Percentiles rank a stretch among this genome's conserved stretches.
Conservation (phyloP, 2,888 invertebrate genomes). For the Furcula furcula region DNA sequence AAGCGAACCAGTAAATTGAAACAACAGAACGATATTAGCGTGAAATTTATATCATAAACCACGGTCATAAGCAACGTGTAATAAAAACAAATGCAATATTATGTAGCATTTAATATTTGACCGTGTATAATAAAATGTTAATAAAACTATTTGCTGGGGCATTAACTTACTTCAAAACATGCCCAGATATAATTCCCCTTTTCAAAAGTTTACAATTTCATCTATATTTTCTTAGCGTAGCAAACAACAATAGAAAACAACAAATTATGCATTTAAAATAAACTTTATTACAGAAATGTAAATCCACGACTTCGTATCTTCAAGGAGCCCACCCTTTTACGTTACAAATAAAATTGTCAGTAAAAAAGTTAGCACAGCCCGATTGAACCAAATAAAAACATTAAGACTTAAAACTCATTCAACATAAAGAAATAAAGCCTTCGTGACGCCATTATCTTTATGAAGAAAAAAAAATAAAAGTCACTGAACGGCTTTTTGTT, state of each 20-base stretch:
- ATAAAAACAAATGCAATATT: conserved; percentile 30
- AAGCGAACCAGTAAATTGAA: conserved; percentile 36
- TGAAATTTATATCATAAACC: conserved; percentile 27
- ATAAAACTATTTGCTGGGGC: neutral
- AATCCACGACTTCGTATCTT: too few relatives aligned
- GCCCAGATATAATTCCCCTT: too few relatives aligned
- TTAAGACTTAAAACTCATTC: conserved; percentile 3
- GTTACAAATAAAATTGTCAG: too few relatives aligned
- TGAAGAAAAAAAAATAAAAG: conserved; percentile 46
- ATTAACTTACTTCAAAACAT: too few relatives aligned
- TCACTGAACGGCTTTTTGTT: conserved; percentile 59
- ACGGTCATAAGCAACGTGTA: conserved; percentile 18
- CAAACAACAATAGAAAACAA: too few relatives aligned
- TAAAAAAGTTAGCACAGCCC: neutral
- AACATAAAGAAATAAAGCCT: conserved; percentile 19
- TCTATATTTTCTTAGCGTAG: too few relatives aligned
- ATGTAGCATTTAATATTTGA: conserved; percentile 6
- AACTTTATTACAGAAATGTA: too few relatives aligned
- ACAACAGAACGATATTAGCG: conserved; percentile 33
- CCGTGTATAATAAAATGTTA: neutral
- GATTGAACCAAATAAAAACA: neutral
- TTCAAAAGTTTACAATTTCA: too few relatives aligned
- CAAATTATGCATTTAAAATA: too few relatives aligned
- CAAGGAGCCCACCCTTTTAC: too few relatives aligned
- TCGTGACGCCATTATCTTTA: conserved; percentile 55